phyloP scores from a whole-genome alignment of 2,888 invertebrate species.

The Mythimna lalbum region DNA sequence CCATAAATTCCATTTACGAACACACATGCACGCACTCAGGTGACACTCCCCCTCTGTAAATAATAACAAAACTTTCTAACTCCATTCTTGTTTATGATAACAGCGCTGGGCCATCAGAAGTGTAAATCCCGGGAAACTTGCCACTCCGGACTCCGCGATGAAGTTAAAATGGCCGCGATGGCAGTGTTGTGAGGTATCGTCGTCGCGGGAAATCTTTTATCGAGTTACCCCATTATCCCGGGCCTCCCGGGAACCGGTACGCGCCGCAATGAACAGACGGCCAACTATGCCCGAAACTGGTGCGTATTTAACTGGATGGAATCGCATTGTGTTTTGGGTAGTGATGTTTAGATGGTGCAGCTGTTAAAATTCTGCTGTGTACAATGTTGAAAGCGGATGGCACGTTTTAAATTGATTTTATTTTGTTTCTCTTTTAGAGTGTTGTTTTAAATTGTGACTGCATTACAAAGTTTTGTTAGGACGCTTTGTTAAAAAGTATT shows the following conservation, averaged over 20 bases:
- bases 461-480: not conserved
- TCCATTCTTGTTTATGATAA: conserved; percentile 63
- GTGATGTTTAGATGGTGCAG: conserved; percentile 11
- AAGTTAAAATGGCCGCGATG: conserved; percentile 69
- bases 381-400: conserved; percentile 2
- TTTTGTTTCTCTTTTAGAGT: not conserved
- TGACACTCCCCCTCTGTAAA: conserved; percentile 38
- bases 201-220: conserved; percentile 88
- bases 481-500: not conserved
- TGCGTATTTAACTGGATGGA: conserved; percentile 55
- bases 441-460: not conserved
- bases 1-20: conserved; percentile 29
- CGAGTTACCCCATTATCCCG: conserved; percentile 84
- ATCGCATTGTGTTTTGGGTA: conserved; percentile 42
- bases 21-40: conserved; percentile 21
- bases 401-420: conserved; percentile 2
- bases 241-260: conserved; percentile 59
- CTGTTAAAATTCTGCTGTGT: conserved; percentile 1
- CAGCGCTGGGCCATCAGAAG: conserved; percentile 58
- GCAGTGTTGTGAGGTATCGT: conserved; percentile 74
- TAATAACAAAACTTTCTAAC: conserved; percentile 55
- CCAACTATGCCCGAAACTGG: conserved; percentile 59
- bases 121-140: conserved; percentile 65
- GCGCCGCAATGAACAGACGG: conserved; percentile 58
- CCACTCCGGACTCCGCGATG: conserved; percentile 65